Percentiles rank a stretch among this genome's conserved stretches.
Conservation (phyloP, 2,888 invertebrate genomes). For the Anaspis maculata region DNA sequence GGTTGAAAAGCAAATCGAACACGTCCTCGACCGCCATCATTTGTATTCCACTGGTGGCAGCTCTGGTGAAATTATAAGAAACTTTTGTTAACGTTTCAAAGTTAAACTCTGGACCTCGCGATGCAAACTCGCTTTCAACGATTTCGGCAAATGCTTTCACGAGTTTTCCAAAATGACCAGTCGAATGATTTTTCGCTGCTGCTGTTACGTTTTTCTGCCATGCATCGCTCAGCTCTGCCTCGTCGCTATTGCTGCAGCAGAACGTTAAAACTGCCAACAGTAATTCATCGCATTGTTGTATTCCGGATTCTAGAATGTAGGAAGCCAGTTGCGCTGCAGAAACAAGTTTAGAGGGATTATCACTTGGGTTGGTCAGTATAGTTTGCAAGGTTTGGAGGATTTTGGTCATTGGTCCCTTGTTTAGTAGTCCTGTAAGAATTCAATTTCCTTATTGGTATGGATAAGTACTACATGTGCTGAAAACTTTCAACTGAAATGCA, state of each 20-base stretch:
- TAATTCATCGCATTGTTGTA: constrained; percentile 39
- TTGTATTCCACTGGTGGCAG: constrained; percentile 8
- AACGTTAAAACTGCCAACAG: constrained; percentile 44
- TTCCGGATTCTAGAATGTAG: constrained; percentile 43
- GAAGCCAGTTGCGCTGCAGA: constrained; percentile 47
- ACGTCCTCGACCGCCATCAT: constrained; percentile 23
- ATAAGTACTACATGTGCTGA: too few species aligned
- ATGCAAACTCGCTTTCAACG: constrained; percentile 19
- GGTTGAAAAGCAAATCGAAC: constrained; percentile 24
- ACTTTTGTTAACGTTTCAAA: not conserved
- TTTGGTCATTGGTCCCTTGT: constrained; percentile 35
- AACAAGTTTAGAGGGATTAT: constrained; percentile 36
- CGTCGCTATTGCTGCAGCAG: constrained; percentile 40
- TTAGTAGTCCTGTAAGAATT: too few species aligned
- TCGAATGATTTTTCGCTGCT: constrained; percentile 18
- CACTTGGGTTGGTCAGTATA: constrained; percentile 9
- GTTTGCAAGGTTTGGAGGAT: constrained; percentile 34
- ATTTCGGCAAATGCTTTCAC: constrained; percentile 19
- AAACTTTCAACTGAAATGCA: too few species aligned
- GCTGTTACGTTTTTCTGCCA: constrained; percentile 49
- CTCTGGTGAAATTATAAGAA: not conserved
- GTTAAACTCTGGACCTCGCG: too few species aligned
- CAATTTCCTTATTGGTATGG: too few species aligned
- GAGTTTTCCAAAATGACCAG: constrained; percentile 15
- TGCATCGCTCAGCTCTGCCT: constrained; percentile 38